Evolutionary conservation across 2,888 invertebrate genomes (phyloP).

Genomic region (Apotomis capreana): DNA sequence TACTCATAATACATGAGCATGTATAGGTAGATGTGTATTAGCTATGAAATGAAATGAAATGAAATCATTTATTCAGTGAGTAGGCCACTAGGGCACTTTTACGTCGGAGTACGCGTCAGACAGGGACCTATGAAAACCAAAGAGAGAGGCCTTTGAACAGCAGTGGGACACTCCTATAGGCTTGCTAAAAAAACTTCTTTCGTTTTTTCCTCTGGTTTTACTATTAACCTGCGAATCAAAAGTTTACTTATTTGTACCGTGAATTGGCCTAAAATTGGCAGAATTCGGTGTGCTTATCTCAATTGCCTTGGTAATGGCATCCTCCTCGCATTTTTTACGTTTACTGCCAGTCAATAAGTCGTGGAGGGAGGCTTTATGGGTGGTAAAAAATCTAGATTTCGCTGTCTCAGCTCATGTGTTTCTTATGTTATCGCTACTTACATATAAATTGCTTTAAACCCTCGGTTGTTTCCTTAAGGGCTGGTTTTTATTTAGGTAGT

Average conservation of each 20-base stretch:
- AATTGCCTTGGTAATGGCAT: slow-evolving; percentile 23
- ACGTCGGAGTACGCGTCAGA: too few species aligned
- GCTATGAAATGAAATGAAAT: background rate
- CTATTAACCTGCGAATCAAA: too few species aligned
- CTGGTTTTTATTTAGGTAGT: too few species aligned
- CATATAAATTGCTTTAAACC: background rate
- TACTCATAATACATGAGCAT: slow-evolving; percentile 6
- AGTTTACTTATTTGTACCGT: too few species aligned
- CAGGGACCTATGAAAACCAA: too few species aligned
- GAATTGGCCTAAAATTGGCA: background rate
- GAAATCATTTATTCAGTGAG: too few species aligned
- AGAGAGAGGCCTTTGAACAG: too few species aligned
- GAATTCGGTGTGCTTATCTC: slow-evolving; percentile 13
- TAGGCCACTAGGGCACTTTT: too few species aligned
- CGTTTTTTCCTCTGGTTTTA: too few species aligned
- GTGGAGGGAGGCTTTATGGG: slow-evolving; percentile 22
- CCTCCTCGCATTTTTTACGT: slow-evolving; percentile 26
- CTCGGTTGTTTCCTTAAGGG: background rate
- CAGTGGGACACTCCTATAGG: too few species aligned
- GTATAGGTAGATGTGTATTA: slow-evolving; percentile 5
- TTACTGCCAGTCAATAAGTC: slow-evolving; percentile 23
- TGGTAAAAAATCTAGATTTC: slow-evolving; percentile 13
- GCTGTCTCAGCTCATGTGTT: background rate
- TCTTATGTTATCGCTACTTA: background rate
- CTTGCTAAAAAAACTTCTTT: too few species aligned